phyloP scores from a whole-genome alignment of 2,797 vertebrate species.

The Bradypodion ventrale region DNA sequence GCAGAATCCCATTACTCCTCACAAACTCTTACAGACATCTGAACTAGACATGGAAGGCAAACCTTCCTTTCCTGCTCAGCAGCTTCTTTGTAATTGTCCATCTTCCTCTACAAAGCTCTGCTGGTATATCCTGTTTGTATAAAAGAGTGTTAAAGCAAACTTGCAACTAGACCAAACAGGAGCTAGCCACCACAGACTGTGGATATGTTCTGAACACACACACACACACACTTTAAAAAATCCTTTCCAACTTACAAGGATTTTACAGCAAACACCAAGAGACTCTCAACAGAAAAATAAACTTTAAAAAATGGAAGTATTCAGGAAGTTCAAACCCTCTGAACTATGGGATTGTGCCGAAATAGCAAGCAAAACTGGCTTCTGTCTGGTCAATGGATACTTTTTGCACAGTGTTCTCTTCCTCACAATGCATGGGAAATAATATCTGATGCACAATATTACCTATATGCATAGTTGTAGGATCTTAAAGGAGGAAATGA shows the following conservation, averaged over 20 bases:
- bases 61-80: too few relatives aligned
- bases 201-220: background rate
- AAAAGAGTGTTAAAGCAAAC: background rate
- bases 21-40: background rate
- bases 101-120: background rate
- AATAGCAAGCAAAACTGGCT: background rate
- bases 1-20: background rate
- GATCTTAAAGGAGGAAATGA: background rate
- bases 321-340: background rate
- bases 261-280: background rate
- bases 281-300: background rate
- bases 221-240: too few relatives aligned
- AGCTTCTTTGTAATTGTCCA: background rate
- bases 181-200: background rate
- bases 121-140: background rate
- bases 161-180: background rate
- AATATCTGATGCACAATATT: background rate
- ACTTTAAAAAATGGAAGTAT: background rate
- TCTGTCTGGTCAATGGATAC: background rate
- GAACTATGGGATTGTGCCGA: background rate
- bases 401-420: background rate
- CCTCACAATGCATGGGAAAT: background rate
- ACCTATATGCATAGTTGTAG: background rate
- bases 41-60: background rate
- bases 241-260: background rate